Base-by-base conservation (phyloP, 1,140 invertebrate genomes). In the Bicyclus anynana region DNA sequence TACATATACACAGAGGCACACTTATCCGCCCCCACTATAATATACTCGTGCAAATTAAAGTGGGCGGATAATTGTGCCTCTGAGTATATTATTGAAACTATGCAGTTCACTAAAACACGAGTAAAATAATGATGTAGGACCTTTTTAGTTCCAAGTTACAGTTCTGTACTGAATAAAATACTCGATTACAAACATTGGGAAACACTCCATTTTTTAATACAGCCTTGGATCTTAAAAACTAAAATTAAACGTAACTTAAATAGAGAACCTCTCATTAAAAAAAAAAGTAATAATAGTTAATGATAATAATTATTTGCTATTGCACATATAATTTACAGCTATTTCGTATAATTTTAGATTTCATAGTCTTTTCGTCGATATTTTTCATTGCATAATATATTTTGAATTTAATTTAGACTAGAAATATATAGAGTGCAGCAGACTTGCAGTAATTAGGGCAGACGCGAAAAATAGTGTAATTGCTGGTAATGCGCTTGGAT, bases 171-270 rank as follows among this genome's bases (percentile, higher is more conserved):
- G 50, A 49, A 50, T 35, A 17, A n/a, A 27, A 17, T 57, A 16
- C 17, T 35, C 42, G 17, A 1, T 33, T 38, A 49, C 49, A 54
- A 44, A 54, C 58, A 60, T 48, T 60, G 70, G 69, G 67, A 77
- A 83, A 82, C 74, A 79, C 73, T 77, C 77, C 77, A 65, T 69
- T 68, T 69, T 68, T 69, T 82, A 84, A 84, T 87, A 87, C 84
- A 87, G 84, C 84, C 84, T 85, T 87, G 82, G 80, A 82, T 70
- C 80, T 87, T 85, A 85, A 53, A 59, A 51, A 60, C 80, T 82
- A 83, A 74, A 82, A 83, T 77, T 84, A 80, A 80, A 65, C 57
- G 54, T 82, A 87, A 84, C 79, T 85, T 84, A 87, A 82, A 80
- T 74, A 81, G 76, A 71, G 72, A 84, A 81, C 82, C 69, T 79